Evolutionary conservation across 2,888 invertebrate genomes (phyloP).

Genomic region (Ornithoptera priamus): DNA sequence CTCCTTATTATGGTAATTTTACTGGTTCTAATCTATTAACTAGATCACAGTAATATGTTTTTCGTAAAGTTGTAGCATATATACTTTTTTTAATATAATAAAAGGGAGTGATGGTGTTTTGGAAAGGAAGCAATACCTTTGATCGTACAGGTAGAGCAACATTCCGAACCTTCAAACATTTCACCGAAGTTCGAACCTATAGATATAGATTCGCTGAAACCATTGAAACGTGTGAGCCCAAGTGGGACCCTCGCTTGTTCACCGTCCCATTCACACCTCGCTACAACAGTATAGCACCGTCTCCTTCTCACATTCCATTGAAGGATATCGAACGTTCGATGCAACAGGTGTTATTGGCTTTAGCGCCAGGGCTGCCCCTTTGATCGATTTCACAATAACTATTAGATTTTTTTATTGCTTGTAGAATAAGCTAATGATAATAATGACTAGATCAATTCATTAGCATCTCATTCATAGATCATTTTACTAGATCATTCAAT

Average conservation of each 20-base stretch:
- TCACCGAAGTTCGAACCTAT: constrained; percentile 64
- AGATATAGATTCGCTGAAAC: constrained; percentile 73
- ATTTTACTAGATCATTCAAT: no score
- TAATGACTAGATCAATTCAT: no score
- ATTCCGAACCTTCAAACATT: constrained; percentile 35
- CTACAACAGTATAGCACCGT: constrained; percentile 36
- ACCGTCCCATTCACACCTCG: constrained; percentile 44
- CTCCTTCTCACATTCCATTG: constrained; percentile 64
- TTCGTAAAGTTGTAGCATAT: no score
- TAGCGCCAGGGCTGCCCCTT: constrained; percentile 64
- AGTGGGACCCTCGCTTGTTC: constrained; percentile 65
- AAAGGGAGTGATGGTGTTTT: no score
- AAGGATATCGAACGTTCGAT: constrained; percentile 77
- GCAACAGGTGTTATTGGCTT: constrained; percentile 77
- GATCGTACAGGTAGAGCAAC: constrained; percentile 50
- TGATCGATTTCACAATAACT: constrained; percentile 44
- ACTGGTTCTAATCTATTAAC: no score
- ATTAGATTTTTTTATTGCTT: no score
- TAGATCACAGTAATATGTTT: no score
- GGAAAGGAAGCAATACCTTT: no score
- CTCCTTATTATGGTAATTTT: no score
- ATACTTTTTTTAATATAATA: no score
- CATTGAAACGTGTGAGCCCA: constrained; percentile 71
- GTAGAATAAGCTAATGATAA: no score
- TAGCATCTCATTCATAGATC: no score